Evolutionary conservation across 2,113 vertebrate species (phyloP).

Genomic region (Ia io): DNA sequence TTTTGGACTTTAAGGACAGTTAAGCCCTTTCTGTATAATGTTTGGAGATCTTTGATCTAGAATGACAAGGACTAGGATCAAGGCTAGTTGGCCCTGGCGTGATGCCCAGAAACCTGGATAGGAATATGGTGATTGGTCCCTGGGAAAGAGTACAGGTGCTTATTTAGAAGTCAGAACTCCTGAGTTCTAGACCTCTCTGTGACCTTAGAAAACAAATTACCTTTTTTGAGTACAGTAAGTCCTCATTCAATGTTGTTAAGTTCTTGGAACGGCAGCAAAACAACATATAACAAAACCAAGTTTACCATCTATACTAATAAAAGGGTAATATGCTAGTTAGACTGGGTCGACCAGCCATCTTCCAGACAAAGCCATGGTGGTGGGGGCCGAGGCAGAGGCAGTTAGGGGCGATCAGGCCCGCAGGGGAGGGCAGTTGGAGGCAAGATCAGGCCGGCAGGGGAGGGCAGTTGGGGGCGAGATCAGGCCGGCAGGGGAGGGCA

Average conservation of each 20-base stretch:
- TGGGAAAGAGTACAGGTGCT: not conserved
- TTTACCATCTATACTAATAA: not conserved
- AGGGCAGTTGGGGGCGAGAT: too few relatives aligned
- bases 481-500: too few relatives aligned
- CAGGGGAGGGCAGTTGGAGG: too few relatives aligned
- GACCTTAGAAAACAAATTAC: not conserved
- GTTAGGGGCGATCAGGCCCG: too few relatives aligned
- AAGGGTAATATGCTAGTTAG: too few relatives aligned
- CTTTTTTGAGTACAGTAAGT: not conserved
- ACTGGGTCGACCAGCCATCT: too few relatives aligned
- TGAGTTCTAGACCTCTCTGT: not conserved
- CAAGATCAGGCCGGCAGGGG: too few relatives aligned
- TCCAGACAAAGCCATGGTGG: too few relatives aligned
- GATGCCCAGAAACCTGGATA: not conserved
- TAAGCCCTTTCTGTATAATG: not conserved
- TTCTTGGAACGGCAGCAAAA: not conserved
- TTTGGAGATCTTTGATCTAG: not conserved
- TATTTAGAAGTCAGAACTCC: not conserved
- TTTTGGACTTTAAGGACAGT: conserved; percentile 11
- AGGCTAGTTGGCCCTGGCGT: not conserved
- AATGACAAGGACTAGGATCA: not conserved
- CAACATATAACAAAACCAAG: not conserved
- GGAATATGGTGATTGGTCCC: not conserved
- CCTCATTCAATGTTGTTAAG: not conserved
- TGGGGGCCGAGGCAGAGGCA: too few relatives aligned